Percentiles rank a stretch among this genome's conserved stretches.
These are phyloP conservation scores for Lepidotrigona ventralis DNA, from an alignment of 1,140 invertebrate genomes.

Conservation along the genomic window DNA sequence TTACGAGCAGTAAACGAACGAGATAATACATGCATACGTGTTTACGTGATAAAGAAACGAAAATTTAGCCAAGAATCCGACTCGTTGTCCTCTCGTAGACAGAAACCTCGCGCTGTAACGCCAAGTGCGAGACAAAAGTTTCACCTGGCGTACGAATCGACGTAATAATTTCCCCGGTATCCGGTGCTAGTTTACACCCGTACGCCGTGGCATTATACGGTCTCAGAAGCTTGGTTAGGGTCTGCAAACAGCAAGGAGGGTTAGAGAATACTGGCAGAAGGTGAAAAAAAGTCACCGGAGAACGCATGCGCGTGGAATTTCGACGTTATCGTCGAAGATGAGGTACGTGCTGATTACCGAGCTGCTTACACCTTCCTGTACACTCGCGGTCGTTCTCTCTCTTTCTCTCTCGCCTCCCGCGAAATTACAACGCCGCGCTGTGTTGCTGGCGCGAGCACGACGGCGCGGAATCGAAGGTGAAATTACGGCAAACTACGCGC, in stretches of 20 bases:
- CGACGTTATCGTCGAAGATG: slow-evolving; percentile 58
- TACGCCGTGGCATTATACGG: too few species aligned
- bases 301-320: slow-evolving; percentile 47
- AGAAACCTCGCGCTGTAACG: neutral
- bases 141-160: neutral
- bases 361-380: slow-evolving; percentile 38
- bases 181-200: neutral
- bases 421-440: slow-evolving; percentile 54
- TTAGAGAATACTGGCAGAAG: neutral
- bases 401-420: neutral
- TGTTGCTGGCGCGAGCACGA: neutral
- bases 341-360: slow-evolving; percentile 57
- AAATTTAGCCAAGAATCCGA: neutral
- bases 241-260: neutral
- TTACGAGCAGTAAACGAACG: neutral
- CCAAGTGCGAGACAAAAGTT: neutral
- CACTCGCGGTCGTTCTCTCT: neutral
- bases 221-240: neutral
- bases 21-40: too few species aligned
- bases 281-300: slow-evolving; percentile 1
- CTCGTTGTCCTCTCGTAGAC: neutral
- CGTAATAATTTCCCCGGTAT: neutral
- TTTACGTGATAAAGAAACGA: neutral
- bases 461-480: slow-evolving; percentile 53
- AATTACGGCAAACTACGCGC: slow-evolving; percentile 54